Evolutionary conservation across 35 echinoderm and acorn worm species (phyloP), one percentile per base, ranked within the genome.

Genomic region (Nesometra sesokonis): DNA sequence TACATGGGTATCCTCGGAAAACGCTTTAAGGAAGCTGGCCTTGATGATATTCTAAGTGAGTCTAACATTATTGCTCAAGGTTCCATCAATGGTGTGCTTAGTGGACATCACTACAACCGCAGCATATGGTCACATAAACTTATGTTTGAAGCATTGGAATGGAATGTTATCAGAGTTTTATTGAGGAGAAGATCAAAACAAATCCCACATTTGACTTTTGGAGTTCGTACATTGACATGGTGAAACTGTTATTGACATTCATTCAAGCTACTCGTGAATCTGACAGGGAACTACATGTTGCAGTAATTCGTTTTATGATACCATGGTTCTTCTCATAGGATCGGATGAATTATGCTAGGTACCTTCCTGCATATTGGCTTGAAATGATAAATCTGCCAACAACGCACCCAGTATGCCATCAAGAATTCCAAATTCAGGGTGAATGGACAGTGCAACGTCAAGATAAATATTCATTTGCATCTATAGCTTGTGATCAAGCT

Each of bases 291-390:
- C 82, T 84, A 29, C 82, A 84, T 84, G 4, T 84, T 15, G 8
- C 82, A 2, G 36, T 30, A 8, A 47, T 46, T 19, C 7, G 82
- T 15, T 46, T 30, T n/a, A 91, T 94, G 30, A 17, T 90, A 29
- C 88, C 92, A 39, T 94, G 92, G 92, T 90, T 94, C 39, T 94
- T 94, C 34, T 79, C 92, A 13, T 94, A 94, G 84, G 85, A 94
- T 57, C 32, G 89, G 32, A 84, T 34, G 0, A 90, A 94, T 76
- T 94, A 94, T 90, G 79, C 89, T 0, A 39, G 92, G 33, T 94
- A 94, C 32, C 76, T 90, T 30, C 82, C 92, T 37, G 81, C 47
- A 2, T 94, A 94, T 84, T 94, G 84, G 78, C 35, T 84, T 29
- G 88, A 94, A 39, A 94, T 94, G 88, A 47, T 77, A 32, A 30